Evolutionary conservation across 2,797 vertebrate genomes (phyloP).

Genomic region (Myotis myotis): DNA sequence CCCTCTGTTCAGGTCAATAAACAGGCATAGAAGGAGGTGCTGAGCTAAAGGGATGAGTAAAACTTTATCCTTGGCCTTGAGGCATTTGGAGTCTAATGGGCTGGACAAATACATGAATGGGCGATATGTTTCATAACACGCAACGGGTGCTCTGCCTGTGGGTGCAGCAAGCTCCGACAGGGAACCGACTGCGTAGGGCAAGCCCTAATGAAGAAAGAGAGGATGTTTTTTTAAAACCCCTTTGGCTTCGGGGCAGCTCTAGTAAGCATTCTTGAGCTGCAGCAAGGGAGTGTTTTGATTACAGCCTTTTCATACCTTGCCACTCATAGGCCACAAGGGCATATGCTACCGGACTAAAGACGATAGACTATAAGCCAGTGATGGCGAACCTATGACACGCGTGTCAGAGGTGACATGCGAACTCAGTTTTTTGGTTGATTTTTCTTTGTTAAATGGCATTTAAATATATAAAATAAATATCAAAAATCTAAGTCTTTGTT

Average conservation of each 20-base stretch:
- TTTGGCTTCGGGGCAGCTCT: slow-evolving; percentile 1
- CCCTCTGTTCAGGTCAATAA: neutral
- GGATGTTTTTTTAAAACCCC: neutral
- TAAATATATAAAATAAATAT: no score
- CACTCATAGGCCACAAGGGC: neutral
- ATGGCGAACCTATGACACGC: no score
- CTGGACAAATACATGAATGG: neutral
- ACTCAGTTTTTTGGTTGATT: no score
- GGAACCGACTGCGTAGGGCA: neutral
- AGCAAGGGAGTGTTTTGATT: neutral
- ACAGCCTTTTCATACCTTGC: neutral
- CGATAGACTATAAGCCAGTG: neutral
- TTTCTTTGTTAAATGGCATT: no score
- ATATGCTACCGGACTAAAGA: neutral
- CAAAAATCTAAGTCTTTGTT: no score
- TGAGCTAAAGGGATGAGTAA: neutral
- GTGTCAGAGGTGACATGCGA: no score
- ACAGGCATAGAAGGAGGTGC: neutral
- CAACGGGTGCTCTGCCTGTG: neutral
- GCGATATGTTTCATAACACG: neutral
- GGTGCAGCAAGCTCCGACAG: neutral
- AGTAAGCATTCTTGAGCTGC: slow-evolving; percentile 25
- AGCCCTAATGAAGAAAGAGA: neutral
- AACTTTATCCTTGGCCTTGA: neutral
- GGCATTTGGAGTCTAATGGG: neutral